Conservation (phyloP, 2,797 vertebrate genomes). For the Melanotaenia maccullochi region DNA sequence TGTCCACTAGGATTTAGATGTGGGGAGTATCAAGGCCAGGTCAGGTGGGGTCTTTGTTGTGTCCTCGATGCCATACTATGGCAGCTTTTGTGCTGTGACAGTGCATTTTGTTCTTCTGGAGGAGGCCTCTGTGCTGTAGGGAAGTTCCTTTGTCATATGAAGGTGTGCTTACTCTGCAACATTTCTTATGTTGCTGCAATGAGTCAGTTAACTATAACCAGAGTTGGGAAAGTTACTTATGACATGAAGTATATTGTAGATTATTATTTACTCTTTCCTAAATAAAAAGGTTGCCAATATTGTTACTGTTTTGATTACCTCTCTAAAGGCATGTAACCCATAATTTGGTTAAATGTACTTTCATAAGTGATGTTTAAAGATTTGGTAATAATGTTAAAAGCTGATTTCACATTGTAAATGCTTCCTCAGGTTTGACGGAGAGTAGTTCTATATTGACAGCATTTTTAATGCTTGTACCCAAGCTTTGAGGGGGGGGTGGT, state of each 20-base stretch:
- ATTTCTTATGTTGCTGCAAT: neutral
- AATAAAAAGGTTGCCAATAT: neutral
- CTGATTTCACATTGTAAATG: neutral
- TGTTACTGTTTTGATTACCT: neutral
- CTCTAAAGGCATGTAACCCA: neutral
- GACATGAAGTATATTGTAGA: neutral
- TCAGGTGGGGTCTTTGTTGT: constrained; percentile 1
- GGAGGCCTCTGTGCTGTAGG: neutral
- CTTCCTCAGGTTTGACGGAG: neutral
- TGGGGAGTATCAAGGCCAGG: neutral
- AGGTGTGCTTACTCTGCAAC: neutral
- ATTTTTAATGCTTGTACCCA: neutral
- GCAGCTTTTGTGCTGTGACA: neutral
- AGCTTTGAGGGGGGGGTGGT: neutral
- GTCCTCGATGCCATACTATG: neutral
- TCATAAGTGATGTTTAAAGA: neutral
- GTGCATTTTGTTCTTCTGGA: neutral
- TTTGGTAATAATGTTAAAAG: too few species aligned
- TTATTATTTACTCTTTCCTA: neutral
- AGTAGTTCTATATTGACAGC: neutral
- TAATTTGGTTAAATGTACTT: neutral
- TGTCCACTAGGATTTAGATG: neutral
- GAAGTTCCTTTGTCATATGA: neutral
- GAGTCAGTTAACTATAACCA: neutral
- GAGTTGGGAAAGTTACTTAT: neutral